Percentiles rank a stretch among this genome's conserved stretches.
phyloP scores from a whole-genome alignment of 2,888 invertebrate species.

The Erebia epiphron region DNA sequence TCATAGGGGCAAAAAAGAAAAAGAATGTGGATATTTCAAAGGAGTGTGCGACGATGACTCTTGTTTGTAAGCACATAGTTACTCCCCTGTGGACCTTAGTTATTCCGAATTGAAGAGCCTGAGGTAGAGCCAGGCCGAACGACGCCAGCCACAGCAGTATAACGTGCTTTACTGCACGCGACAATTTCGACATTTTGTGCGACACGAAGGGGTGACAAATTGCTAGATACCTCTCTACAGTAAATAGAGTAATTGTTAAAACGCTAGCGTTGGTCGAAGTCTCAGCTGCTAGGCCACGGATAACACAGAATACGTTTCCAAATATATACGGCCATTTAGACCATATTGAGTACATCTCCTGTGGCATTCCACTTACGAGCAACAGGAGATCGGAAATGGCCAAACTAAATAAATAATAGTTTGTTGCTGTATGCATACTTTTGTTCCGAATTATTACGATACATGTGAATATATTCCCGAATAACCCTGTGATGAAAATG shows the following conservation, averaged over 20 bases:
- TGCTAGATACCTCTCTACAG: slow-evolving; percentile 87
- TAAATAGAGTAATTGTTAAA: slow-evolving; percentile 92
- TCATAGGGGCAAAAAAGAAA: slow-evolving; percentile 90
- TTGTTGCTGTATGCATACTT: slow-evolving; percentile 92
- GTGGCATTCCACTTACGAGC: slow-evolving; percentile 90
- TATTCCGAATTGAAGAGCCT: slow-evolving; percentile 80
- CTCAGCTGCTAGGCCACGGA: slow-evolving; percentile 90
- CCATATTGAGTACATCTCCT: slow-evolving; percentile 91
- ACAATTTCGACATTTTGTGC: slow-evolving; percentile 94
- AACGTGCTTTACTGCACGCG: slow-evolving; percentile 92
- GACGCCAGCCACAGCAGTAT: slow-evolving; percentile 91
- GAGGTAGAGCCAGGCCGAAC: slow-evolving; percentile 88
- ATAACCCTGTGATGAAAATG: slow-evolving; percentile 90
- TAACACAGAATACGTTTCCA: slow-evolving; percentile 90
- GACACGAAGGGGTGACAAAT: slow-evolving; percentile 85
- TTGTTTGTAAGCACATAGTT: slow-evolving; percentile 75
- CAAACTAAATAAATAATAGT: slow-evolving; percentile 92
- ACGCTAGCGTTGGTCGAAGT: slow-evolving; percentile 91
- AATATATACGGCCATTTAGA: slow-evolving; percentile 90
- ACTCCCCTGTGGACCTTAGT: slow-evolving; percentile 60
- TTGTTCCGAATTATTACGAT: slow-evolving; percentile 91
- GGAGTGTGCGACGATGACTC: slow-evolving; percentile 82
- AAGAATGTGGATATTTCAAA: slow-evolving; percentile 88
- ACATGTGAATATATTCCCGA: slow-evolving; percentile 93
- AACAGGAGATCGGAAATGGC: slow-evolving; percentile 92